A percentile compares a stretch with the other conserved stretches of the same genome.
Conservation (phyloP, 2,888 invertebrate genomes). For the Rapana venosa region DNA sequence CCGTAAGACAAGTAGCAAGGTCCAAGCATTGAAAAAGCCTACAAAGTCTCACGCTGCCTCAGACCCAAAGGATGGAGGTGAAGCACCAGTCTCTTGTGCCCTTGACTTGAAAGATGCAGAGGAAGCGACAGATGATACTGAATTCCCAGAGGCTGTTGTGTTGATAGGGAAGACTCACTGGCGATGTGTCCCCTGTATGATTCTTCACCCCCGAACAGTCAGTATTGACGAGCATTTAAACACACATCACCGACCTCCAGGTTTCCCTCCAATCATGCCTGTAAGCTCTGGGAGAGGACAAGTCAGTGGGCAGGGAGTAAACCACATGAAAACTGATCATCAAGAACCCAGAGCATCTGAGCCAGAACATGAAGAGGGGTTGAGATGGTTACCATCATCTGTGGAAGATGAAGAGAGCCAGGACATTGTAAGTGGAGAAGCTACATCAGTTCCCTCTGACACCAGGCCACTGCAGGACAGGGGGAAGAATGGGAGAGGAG, state of each 20-base stretch:
- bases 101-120: not conserved
- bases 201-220: not conserved
- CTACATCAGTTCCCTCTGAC: not conserved
- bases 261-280: not conserved
- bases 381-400: not conserved
- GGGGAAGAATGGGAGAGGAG: not conserved
- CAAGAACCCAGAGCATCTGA: not conserved
- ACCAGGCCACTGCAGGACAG: not conserved
- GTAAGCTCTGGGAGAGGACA: not conserved
- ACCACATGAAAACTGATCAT: not conserved
- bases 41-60: not conserved
- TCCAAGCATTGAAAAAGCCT: not conserved
- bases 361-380: not conserved
- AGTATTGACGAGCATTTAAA: conserved; percentile 35
- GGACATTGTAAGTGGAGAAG: not conserved
- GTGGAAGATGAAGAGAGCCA: not conserved
- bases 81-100: not conserved
- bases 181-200: conserved; percentile 41
- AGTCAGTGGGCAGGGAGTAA: conserved; percentile 3
- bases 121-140: conserved; percentile 30
- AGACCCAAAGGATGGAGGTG: not conserved
- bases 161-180: conserved; percentile 41
- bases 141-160: conserved; percentile 42
- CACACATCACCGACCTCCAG: not conserved
- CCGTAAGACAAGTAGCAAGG: not conserved